Evolutionary conservation across 2,888 invertebrate genomes (phyloP), one percentile per base, ranked within the genome.

Genomic region (Sphecodes monilicornis): DNA sequence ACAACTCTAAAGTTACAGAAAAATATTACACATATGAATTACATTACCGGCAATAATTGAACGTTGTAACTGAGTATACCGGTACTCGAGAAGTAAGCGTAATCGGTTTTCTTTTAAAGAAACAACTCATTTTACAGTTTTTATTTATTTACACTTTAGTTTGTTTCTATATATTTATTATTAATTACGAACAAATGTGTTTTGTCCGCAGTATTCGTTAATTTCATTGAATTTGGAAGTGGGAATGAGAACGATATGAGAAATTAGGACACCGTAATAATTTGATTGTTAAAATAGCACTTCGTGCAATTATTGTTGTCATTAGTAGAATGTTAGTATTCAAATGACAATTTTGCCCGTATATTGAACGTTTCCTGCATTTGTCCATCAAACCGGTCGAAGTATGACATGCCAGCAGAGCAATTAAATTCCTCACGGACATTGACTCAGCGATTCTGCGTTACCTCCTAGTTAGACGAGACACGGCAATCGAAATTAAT

Each of bases 341-440:
- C 8, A 3, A 26, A 8, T 32, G 29, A 29, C 18, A 64, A 64
- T 8, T 32, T 18, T 18, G 0, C 18, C 1, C 18, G 32, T 32
- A 64, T 32, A 29, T 2, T 6, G 8, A 32, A 32, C 18, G 32
- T 64, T 32, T 18, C 29, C 32, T 43, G 36, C 41, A 73, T 83
- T 82, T 83, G 83, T 83, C 80, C 74, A 69, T 60, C 69, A 69
- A 81, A 41, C 76, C 64, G 64, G 26, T 43, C 50, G 50, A 50
- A 32, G 39, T 41, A 13, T 41, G 76, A 85, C 73, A 79, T 57
- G 57, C 57, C 32, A 68, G 78, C 71, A n/a, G n/a, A n/a, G 57
- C 60, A 43, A 73, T 85, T 88, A 79, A 83, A 79, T 88, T 66
- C 74, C 39, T 46, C 68, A 32, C 64, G 66, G 66, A 75, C 82